Conservation (phyloP, 2,797 vertebrate species). For the Girardinus metallicus region DNA sequence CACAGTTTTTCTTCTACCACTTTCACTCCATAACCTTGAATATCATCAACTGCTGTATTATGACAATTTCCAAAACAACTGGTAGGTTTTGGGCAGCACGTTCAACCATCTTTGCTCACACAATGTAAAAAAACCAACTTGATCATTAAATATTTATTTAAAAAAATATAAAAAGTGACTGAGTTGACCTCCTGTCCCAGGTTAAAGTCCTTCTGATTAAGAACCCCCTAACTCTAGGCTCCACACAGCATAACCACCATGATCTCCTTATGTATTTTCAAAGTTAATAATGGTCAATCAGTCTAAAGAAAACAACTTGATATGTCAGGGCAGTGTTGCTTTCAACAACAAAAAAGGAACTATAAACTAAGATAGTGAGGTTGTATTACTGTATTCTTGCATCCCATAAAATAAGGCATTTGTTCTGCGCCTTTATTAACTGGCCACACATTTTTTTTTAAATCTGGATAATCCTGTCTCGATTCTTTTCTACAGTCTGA, state of each 20-base stretch:
- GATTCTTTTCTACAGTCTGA: too few relatives aligned
- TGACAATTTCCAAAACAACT: constrained; percentile 45
- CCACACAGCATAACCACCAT: constrained; percentile 72
- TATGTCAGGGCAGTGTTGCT: background rate
- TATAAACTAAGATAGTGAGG: background rate
- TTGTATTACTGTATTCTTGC: background rate
- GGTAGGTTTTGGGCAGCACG: constrained; percentile 7
- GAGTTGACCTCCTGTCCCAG: constrained; percentile 81
- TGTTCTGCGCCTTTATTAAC: background rate
- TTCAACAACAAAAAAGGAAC: background rate
- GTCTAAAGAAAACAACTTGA: constrained; percentile 31
- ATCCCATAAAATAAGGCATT: background rate
- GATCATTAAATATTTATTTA: constrained; percentile 94
- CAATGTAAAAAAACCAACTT: constrained; percentile 89
- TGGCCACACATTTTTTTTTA: background rate
- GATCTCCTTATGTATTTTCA: constrained; percentile 48
- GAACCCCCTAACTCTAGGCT: constrained; percentile 77
- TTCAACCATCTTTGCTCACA: constrained; percentile 73
- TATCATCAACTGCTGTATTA: constrained; percentile 31
- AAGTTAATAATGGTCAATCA: constrained; percentile 30
- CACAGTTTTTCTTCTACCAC: constrained; percentile 42
- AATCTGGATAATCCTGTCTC: background rate
- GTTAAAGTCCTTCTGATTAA: constrained; percentile 81
- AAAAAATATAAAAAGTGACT: constrained; percentile 93
- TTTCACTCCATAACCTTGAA: constrained; percentile 34